These are phyloP conservation scores for Fulmarus glacialis DNA, from an alignment of 2,113 vertebrate genomes.

Conservation along the genomic window DNA sequence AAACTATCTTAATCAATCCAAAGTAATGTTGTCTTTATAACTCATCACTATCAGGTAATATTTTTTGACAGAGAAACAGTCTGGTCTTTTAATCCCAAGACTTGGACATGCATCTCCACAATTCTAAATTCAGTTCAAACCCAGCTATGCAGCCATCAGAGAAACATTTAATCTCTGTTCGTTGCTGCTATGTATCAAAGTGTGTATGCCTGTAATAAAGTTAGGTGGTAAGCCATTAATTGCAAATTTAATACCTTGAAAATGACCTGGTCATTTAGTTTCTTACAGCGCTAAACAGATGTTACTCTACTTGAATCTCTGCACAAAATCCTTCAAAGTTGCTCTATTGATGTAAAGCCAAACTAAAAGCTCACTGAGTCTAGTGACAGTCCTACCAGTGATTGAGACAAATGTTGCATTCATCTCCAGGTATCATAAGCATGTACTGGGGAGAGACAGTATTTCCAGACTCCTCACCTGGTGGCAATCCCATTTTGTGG, in stretches of 20 bases:
- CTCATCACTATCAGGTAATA: background rate
- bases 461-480: constrained; percentile 74
- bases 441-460: background rate
- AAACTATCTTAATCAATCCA: background rate
- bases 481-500: constrained; percentile 65
- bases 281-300: background rate
- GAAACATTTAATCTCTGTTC: background rate
- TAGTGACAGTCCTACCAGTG: background rate
- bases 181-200: background rate
- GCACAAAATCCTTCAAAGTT: background rate
- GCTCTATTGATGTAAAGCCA: background rate
- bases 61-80: background rate
- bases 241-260: background rate
- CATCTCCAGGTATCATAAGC: background rate
- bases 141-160: background rate
- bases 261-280: background rate
- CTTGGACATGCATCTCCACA: background rate
- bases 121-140: background rate
- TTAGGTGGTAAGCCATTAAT: background rate
- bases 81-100: background rate
- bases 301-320: background rate
- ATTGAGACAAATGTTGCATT: background rate
- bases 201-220: background rate
- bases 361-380: background rate
- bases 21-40: background rate